Base-by-base conservation (phyloP, 2,797 vertebrate species). In the Odontamblyopus rebecca region DNA sequence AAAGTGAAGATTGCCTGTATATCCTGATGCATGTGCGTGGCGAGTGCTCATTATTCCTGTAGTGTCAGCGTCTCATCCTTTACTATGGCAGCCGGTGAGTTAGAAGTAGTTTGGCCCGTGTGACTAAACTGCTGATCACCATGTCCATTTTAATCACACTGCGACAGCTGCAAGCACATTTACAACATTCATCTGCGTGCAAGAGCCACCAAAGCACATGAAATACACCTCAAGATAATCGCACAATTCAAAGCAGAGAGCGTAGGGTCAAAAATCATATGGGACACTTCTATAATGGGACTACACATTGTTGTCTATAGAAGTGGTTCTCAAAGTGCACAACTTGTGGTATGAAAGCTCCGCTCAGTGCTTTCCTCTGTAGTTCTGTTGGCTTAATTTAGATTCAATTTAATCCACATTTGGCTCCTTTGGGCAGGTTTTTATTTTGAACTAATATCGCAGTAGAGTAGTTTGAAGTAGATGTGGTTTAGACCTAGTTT, bases 91-190 rank as follows among this genome's bases (percentile, higher is more conserved):
- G 83, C 50, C 65, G 72, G 69, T 79, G 81, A 89, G 76, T 85
- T 82, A 85, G 87, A 70, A 73, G 67, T 78, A 78, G 75, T 89
- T 87, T 79, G 81, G 76, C 75, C 75, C 80, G 68, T 77, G 80
- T 80, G 86, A 86, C 79, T 84, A 87, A 86, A 85, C 80, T 80
- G 80, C 83, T 89, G 87, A 89, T 88, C 75, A 51, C 74, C 73
- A 3, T 27, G 69, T 86, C 78, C 83, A 71, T 77, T 85, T 84
- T 78, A 88, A 87, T 88, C 79, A 84, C 7, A 57, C 72, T 57
- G 32, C 0, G 70, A 69, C 76, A 66, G 80, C 77, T 76, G 80
- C 35, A 15, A 75, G 72, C 73, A 83, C 84, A 71, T 85, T 78
- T 65, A 79, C 63, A 73, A 71, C 72, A 30, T 84, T 70, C 71